Percentiles rank a stretch among this genome's conserved stretches.
phyloP scores from a whole-genome alignment of 2,797 vertebrate genomes.

The Lithobates pipiens region DNA sequence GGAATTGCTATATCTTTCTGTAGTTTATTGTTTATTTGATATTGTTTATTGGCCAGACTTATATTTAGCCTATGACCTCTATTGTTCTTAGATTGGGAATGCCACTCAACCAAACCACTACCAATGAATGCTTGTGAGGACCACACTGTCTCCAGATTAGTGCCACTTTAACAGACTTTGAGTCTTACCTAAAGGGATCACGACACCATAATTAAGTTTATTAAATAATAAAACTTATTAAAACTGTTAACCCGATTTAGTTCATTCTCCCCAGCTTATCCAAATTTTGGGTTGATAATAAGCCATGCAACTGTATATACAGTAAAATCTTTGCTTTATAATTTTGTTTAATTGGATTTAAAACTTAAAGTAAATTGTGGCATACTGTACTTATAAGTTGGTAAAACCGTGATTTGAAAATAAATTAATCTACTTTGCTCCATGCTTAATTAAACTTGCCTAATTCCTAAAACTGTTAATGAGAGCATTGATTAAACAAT shows the following conservation, averaged over 20 bases:
- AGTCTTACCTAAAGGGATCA: constrained; percentile 99
- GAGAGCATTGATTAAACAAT: constrained; percentile 99
- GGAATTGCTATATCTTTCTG: no score
- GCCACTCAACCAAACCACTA: constrained; percentile 48
- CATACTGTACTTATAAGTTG: constrained; percentile 99
- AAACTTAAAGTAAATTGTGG: constrained; percentile 99
- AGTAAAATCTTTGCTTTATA: constrained; percentile 98
- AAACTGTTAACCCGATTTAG: constrained; percentile 99
- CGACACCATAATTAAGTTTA: constrained; percentile 99
- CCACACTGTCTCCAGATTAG: constrained; percentile 92
- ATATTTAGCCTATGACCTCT: no score
- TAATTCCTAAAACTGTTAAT: constrained; percentile 99
- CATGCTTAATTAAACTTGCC: constrained; percentile 99
- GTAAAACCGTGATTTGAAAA: constrained; percentile 98
- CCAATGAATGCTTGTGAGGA: constrained; percentile 77
- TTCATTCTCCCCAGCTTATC: constrained; percentile 99
- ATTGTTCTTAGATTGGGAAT: not conserved
- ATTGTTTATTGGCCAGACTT: no score
- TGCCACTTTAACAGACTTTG: constrained; percentile 92
- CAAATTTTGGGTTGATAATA: constrained; percentile 99
- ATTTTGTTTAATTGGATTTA: constrained; percentile 99
- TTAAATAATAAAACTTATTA: constrained; percentile 99
- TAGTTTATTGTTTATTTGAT: no score
- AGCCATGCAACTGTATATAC: constrained; percentile 98
- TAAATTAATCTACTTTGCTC: constrained; percentile 99